Base-by-base conservation (phyloP, 2,113 vertebrate species). In the Mixornis gularis region DNA sequence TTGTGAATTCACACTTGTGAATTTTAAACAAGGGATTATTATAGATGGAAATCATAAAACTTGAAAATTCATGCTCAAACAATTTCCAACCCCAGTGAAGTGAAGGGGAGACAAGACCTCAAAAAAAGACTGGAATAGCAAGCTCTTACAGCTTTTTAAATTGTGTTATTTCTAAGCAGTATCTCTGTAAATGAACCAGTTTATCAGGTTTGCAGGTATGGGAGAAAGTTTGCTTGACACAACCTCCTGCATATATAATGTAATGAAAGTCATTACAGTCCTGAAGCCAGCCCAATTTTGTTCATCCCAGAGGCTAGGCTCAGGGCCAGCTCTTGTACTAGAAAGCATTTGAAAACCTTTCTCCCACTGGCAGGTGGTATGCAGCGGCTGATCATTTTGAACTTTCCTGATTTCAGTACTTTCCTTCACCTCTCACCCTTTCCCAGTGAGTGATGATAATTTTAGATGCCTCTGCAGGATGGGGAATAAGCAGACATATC, bases 251-350 rank as follows among this genome's bases (percentile, higher is more conserved):
- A 94, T 95, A 73, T 95, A 78, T 17, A 32, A 27, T 46, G 29
- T 19, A 55, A 95, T 53, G 78, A 55, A 92, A 90, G 66, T 82
- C 71, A 84, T 63, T 71, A 19, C 10, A 76, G 66, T 82, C 48
- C 69, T 93, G 85, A 88, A 95, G 92, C 76, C 36, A 84, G 74
- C 46, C 87, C 7, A 41, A 38, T 95, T 90, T 95, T 89, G 69
- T 95, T 96, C 93, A 88, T 91, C 80, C 79, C 58, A 92, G 95
- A n/a, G 56, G 92, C 85, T 93, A 95, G 82, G 70, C 53, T 72
- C 79, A 94, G 94, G 66, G 78, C 64, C 58, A 92, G 43, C 55
- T 79, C 82, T 77, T 78, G 63, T 77, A 81, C 71, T 82, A 85
- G 83, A 93, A 96, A 93, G 73, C 41, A 72, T 83, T 63, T 71